Evolutionary conservation across 2,888 invertebrate genomes (phyloP), one percentile per base, ranked within the genome.

Genomic region (Nomada lathburiana): DNA sequence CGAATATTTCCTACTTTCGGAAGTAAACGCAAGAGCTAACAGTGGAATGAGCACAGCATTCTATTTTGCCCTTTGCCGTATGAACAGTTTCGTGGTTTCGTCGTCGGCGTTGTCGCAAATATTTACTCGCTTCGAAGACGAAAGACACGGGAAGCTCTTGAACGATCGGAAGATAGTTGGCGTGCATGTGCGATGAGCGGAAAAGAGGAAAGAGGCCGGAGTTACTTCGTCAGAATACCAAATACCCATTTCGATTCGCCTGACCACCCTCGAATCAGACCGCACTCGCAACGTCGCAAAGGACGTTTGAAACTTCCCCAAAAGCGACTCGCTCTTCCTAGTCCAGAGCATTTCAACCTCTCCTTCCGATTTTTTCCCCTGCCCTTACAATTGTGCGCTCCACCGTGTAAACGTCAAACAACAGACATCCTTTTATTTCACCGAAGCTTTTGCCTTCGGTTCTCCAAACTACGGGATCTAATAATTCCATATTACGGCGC

Each of bases 151-250:
- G 86, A 84, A 88, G 85, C 83, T 82, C 82, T 88, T 78, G 78
- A 83, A 88, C 87, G 83, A 89, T 84, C 87, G 86, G 87, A 89
- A 89, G 92, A 91, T 91, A 90, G 90, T 89, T 90, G 88, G 87
- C 90, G 87, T 90, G 87, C 88, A 88, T 89, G 89, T 89, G 87
- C 89, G 85, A 85, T 83, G 82, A 90, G 85, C 89, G 88, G 88
- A 89, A 89, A 88, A 89, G 83, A 76, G 85, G 86, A 88, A 87
- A 86, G 87, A 86, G 86, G 86, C 83, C 85, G 84, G 68, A 86
- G 88, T 86, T 88, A 89, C 89, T 89, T 86, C 89, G 78, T 84
- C 86, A 87, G 92, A 91, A 92, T 92, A 92, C 91, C 89, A 91
- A 92, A 90, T 91, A 89, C 84, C 91, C 84, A 90, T 91, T 89